These are phyloP conservation scores for Listronotus bonariensis DNA, from an alignment of 1,140 invertebrate species.

Conservation along the genomic window DNA sequence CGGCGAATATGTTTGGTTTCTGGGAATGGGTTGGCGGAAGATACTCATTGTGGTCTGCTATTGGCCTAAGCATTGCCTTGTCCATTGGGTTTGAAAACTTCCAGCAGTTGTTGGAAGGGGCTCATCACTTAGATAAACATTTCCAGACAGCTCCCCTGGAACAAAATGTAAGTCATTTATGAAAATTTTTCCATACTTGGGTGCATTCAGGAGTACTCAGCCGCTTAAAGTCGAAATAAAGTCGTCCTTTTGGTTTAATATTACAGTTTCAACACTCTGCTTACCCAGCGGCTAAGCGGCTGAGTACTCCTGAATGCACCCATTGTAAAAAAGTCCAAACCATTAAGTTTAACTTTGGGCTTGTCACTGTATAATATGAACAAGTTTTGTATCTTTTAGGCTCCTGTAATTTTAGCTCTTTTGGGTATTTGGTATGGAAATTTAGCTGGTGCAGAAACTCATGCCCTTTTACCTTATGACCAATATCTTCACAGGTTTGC, in stretches of 20 bases:
- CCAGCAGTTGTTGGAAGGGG: slow-evolving; percentile 87
- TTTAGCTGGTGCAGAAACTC: slow-evolving; percentile 93
- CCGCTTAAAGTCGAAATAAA: too few species aligned
- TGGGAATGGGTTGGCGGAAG: slow-evolving; percentile 99
- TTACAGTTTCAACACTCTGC: too few species aligned
- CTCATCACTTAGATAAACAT: slow-evolving; percentile 94
- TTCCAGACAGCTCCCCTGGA: slow-evolving; percentile 88
- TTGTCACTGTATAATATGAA: too few species aligned
- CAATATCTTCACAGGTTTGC: slow-evolving; percentile 98
- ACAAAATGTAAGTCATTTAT: slow-evolving; percentile 77
- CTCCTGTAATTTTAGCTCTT: slow-evolving; percentile 91
- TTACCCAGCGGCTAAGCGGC: too few species aligned
- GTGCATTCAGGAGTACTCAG: too few species aligned
- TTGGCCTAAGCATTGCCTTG: slow-evolving; percentile 94
- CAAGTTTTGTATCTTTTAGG: slow-evolving; percentile 62
- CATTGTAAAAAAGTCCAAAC: too few species aligned
- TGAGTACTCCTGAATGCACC: too few species aligned
- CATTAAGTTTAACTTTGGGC: too few species aligned
- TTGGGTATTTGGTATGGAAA: slow-evolving; percentile 97
- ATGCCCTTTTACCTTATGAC: slow-evolving; percentile 96
- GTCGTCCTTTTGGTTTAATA: too few species aligned
- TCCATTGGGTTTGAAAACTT: slow-evolving; percentile 97
- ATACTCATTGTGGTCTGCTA: slow-evolving; percentile 98
- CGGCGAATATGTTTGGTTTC: slow-evolving; percentile 98
- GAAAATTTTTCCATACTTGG: too few species aligned